Conservation (phyloP, 2,888 invertebrate genomes). For the Andricus quercusramuli region DNA sequence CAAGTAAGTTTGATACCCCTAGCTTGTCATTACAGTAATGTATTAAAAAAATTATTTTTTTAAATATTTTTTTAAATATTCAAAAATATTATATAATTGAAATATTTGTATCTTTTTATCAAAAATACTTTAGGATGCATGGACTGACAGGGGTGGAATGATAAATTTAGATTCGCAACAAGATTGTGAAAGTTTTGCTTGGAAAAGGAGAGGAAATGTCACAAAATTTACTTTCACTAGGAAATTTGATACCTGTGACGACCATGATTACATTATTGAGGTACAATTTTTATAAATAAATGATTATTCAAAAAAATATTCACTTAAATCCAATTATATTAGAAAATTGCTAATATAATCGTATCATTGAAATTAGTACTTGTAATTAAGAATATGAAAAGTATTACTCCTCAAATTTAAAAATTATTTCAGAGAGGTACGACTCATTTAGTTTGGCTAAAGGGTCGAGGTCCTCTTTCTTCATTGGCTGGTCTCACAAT, state of each 20-base stretch:
- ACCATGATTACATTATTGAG: slow-evolving; percentile 87
- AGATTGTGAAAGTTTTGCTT: slow-evolving; percentile 85
- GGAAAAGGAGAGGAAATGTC: slow-evolving; percentile 80
- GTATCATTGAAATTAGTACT: no score
- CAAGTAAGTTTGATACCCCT: slow-evolving; percentile 76
- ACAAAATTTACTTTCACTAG: slow-evolving; percentile 88
- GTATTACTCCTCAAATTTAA: neutral
- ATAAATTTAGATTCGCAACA: slow-evolving; percentile 86
- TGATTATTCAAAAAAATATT: no score
- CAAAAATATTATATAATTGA: no score
- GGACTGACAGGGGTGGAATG: slow-evolving; percentile 84
- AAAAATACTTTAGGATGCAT: slow-evolving; percentile 83
- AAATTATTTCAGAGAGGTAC: slow-evolving; percentile 87
- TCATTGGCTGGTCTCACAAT: slow-evolving; percentile 84
- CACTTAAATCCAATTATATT: no score
- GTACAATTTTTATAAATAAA: slow-evolving; percentile 76
- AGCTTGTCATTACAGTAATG: neutral
- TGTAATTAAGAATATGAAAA: no score
- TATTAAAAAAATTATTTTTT: neutral
- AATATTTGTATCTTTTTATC: neutral
- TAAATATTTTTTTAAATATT: no score
- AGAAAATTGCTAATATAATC: no score
- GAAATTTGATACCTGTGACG: slow-evolving; percentile 92
- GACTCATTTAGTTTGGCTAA: slow-evolving; percentile 92
- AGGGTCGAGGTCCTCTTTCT: slow-evolving; percentile 87